Conservation (phyloP, 2,888 invertebrate genomes). For the Orthonevra nobilis region DNA sequence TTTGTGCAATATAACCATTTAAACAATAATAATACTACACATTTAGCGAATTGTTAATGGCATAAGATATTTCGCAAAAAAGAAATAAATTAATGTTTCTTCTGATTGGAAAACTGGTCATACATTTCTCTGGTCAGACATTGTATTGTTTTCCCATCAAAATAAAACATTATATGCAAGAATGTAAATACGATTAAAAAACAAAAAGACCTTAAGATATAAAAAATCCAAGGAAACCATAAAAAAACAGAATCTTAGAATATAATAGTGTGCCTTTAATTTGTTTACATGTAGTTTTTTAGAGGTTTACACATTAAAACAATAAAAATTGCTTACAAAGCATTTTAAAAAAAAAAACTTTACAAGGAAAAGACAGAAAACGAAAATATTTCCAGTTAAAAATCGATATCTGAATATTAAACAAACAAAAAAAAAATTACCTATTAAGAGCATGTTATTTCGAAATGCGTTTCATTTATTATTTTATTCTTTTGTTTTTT, state of each 20-base stretch:
- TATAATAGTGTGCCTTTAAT: conserved; percentile 57
- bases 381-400: conserved; percentile 10
- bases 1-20: too few relatives aligned
- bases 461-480: too few relatives aligned
- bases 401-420: not conserved
- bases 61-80: too few relatives aligned
- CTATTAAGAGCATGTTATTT: too few relatives aligned
- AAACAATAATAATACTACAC: too few relatives aligned
- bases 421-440: not conserved
- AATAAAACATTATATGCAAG: not conserved
- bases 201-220: conserved; percentile 2
- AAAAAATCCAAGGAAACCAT: not conserved
- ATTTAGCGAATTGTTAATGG: too few relatives aligned
- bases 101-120: too few relatives aligned
- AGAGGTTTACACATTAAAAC: conserved; percentile 29
- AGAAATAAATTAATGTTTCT: too few relatives aligned
- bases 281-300: conserved; percentile 50
- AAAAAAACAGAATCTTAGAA: conserved; percentile 10
- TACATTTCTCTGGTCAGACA: too few relatives aligned
- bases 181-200: not conserved
- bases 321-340: too few relatives aligned
- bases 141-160: too few relatives aligned
- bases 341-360: not conserved
- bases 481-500: too few relatives aligned
- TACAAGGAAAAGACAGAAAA: not conserved